Percentiles rank a stretch among this genome's conserved stretches.
Conservation (phyloP, 1,140 invertebrate genomes). For the Orius insidiosus region DNA sequence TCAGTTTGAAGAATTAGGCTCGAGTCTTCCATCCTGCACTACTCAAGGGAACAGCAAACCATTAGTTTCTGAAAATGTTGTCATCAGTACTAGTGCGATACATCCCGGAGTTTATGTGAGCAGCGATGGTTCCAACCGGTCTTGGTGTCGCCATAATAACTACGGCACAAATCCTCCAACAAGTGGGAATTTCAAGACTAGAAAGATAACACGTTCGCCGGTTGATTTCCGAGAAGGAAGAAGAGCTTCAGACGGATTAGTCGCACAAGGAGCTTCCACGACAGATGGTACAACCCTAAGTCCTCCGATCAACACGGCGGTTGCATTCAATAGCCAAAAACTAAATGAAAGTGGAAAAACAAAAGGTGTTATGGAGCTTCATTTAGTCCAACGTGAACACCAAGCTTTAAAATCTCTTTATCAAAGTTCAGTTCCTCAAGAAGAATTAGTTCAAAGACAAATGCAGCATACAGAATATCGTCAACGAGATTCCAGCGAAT, state of each 20-base stretch:
- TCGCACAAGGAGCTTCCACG: slow-evolving; percentile 17
- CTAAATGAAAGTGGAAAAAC: slow-evolving; percentile 57
- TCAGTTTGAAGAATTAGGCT: slow-evolving; percentile 61
- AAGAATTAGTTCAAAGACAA: slow-evolving; percentile 47
- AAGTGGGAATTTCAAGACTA: slow-evolving; percentile 32
- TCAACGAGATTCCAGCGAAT: slow-evolving; percentile 13
- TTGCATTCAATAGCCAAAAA: slow-evolving; percentile 55
- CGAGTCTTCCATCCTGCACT: slow-evolving; percentile 57
- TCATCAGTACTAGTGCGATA: slow-evolving; percentile 38
- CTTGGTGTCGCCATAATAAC: slow-evolving; percentile 33
- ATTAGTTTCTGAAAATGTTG: slow-evolving; percentile 21
- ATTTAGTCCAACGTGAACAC: slow-evolving; percentile 47
- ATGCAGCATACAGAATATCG: slow-evolving; percentile 45
- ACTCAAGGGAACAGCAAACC: slow-evolving; percentile 22
- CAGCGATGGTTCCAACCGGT: slow-evolving; percentile 16
- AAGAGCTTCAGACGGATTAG: slow-evolving; percentile 37
- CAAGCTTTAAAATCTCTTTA: slow-evolving; percentile 48
- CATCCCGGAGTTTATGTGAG: slow-evolving; percentile 29
- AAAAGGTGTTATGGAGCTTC: slow-evolving; percentile 57
- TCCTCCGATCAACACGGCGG: slow-evolving; percentile 22
- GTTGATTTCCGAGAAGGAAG: slow-evolving; percentile 75
- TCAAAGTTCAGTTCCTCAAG: slow-evolving; percentile 40
- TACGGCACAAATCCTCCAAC: slow-evolving; percentile 30
- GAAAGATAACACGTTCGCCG: slow-evolving; percentile 54
- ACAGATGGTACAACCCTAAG: slow-evolving; percentile 11